Conservation (phyloP, 2,113 vertebrate species). For the Percina caprodes region DNA sequence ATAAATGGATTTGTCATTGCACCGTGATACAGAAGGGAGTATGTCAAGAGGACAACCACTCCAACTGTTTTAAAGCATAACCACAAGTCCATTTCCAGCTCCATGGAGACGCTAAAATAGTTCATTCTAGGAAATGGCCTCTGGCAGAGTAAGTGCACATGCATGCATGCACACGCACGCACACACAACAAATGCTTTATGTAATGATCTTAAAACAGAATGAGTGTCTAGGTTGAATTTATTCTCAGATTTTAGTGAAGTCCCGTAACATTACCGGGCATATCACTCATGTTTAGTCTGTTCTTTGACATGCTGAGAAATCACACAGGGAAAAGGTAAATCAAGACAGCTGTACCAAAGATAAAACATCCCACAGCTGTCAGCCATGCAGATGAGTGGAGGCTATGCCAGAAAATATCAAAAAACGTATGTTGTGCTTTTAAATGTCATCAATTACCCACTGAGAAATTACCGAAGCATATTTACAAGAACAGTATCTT, state of each 20-base stretch:
- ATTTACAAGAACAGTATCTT: constrained; percentile 25
- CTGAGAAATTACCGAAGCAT: constrained; percentile 10
- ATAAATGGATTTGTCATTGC: constrained; percentile 63
- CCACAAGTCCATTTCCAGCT: constrained; percentile 67
- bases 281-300: constrained; percentile 72
- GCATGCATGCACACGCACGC: constrained; percentile 12
- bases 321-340: constrained; percentile 64
- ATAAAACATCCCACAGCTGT: constrained; percentile 67
- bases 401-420: constrained; percentile 34
- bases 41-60: constrained; percentile 55
- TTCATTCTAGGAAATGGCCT: constrained; percentile 64
- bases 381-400: constrained; percentile 51
- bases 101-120: constrained; percentile 56
- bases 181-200: constrained; percentile 28
- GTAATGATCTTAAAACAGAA: constrained; percentile 44
- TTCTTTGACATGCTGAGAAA: constrained; percentile 61
- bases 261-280: constrained; percentile 18
- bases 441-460: constrained; percentile 34
- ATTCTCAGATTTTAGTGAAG: constrained; percentile 35
- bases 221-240: constrained; percentile 43
- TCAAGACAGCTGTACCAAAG: constrained; percentile 64
- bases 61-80: constrained; percentile 59
- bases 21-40: constrained; percentile 39
- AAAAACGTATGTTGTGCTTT: constrained; percentile 31
- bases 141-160: constrained; percentile 35